phyloP scores from a whole-genome alignment of 2,888 invertebrate species.

The Pollenia amentaria region DNA sequence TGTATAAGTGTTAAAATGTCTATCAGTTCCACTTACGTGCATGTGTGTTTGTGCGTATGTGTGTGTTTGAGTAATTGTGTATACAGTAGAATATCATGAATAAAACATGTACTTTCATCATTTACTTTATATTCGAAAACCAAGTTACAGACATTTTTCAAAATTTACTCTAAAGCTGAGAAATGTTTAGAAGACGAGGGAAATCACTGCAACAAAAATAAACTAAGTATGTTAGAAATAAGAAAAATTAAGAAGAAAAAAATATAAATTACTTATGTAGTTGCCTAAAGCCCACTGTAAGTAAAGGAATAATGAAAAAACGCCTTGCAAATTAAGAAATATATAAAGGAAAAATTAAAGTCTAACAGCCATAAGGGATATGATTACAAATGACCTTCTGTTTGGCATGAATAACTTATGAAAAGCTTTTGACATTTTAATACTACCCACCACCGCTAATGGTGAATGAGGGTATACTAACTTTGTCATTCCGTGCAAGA shows the following conservation, averaged over 20 bases:
- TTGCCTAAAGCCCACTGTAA: background rate
- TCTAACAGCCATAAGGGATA: background rate
- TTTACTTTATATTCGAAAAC: slow-evolving; percentile 17
- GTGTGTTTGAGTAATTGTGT: background rate
- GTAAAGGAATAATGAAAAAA: background rate
- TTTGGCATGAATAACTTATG: background rate
- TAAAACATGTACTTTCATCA: slow-evolving; percentile 55
- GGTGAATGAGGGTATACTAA: no score
- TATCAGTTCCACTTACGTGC: background rate
- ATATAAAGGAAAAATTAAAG: background rate
- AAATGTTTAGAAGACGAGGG: background rate
- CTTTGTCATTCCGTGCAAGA: no score
- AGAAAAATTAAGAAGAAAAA: background rate
- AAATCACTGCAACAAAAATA: background rate
- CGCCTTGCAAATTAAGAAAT: slow-evolving; percentile 16
- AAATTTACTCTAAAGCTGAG: slow-evolving; percentile 6
- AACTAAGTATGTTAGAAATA: background rate
- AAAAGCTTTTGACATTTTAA: no score
- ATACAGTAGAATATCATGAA: slow-evolving; percentile 38
- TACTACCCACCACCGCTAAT: no score
- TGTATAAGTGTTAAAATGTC: background rate
- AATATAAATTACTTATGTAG: background rate
- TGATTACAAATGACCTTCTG: background rate
- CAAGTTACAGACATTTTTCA: slow-evolving; percentile 36
- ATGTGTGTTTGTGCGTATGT: background rate